Evolutionary conservation across 2,797 vertebrate genomes (phyloP).

Genomic region (Allobates femoralis): DNA sequence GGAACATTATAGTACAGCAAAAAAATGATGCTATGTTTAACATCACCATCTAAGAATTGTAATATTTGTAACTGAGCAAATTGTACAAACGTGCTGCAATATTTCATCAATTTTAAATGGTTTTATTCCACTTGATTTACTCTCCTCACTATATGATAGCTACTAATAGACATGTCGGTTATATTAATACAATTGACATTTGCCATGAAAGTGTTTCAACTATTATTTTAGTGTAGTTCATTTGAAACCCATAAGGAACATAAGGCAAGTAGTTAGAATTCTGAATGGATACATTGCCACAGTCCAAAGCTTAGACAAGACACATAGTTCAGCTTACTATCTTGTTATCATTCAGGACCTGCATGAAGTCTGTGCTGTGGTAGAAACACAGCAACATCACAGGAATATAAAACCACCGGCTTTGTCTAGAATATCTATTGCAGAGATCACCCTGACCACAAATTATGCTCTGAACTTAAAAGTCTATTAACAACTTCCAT

Average conservation of each 20-base stretch:
- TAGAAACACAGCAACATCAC: slow-evolving; percentile 55
- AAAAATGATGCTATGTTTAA: too few species aligned
- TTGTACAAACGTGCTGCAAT: neutral
- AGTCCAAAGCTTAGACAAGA: slow-evolving; percentile 42
- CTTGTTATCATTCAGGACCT: slow-evolving; percentile 60
- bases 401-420: slow-evolving; percentile 57
- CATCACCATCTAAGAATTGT: neutral
- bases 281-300: slow-evolving; percentile 15
- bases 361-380: slow-evolving; percentile 40
- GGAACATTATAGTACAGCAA: neutral
- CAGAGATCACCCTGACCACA: slow-evolving; percentile 42
- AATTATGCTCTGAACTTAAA: slow-evolving; percentile 29
- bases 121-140: neutral
- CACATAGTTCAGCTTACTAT: slow-evolving; percentile 42
- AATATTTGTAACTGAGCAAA: neutral
- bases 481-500: slow-evolving; percentile 27
- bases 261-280: slow-evolving; percentile 20
- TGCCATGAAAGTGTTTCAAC: neutral
- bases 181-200: neutral
- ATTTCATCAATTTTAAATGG: neutral
- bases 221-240: slow-evolving; percentile 18
- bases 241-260: slow-evolving; percentile 20
- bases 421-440: slow-evolving; percentile 37
- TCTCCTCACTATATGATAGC: neutral
- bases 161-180: neutral